Conservation (phyloP, 2,797 vertebrate genomes). For the Darevskia mixta region DNA sequence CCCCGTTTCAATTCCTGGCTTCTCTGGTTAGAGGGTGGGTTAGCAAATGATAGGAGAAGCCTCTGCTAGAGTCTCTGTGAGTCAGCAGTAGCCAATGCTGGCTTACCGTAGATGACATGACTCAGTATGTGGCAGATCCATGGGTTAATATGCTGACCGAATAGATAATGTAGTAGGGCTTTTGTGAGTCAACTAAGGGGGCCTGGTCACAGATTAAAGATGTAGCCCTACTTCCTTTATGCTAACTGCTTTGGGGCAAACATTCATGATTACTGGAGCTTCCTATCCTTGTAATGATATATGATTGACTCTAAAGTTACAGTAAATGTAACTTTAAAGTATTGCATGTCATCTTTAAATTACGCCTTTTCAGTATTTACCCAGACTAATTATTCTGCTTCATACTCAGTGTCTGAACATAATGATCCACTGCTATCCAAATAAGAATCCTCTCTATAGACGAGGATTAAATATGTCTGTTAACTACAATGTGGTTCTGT, state of each 20-base stretch:
- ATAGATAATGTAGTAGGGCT: background rate
- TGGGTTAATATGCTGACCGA: background rate
- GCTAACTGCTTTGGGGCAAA: background rate
- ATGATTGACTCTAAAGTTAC: rapidly evolving
- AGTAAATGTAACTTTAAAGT: background rate
- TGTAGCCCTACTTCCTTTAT: background rate
- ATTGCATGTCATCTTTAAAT: background rate
- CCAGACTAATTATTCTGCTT: slow-evolving; percentile 9
- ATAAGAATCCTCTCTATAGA: slow-evolving; percentile 31
- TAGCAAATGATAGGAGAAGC: background rate
- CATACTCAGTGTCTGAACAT: slow-evolving; percentile 12
- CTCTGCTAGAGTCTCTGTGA: background rate
- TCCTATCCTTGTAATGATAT: background rate
- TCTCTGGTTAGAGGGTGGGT: background rate
- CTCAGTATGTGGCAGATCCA: background rate
- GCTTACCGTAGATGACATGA: background rate
- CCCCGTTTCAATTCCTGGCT: background rate
- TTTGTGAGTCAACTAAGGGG: background rate
- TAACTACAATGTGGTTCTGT: slow-evolving; percentile 39
- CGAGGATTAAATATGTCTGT: slow-evolving; percentile 29
- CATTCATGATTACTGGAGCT: background rate
- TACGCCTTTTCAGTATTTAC: slow-evolving; percentile 2
- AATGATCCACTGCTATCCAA: slow-evolving; percentile 12
- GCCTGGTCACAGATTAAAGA: background rate
- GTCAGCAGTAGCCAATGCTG: background rate